Conservation (phyloP, 2,888 invertebrate genomes). For the Scaeva pyrastri region DNA sequence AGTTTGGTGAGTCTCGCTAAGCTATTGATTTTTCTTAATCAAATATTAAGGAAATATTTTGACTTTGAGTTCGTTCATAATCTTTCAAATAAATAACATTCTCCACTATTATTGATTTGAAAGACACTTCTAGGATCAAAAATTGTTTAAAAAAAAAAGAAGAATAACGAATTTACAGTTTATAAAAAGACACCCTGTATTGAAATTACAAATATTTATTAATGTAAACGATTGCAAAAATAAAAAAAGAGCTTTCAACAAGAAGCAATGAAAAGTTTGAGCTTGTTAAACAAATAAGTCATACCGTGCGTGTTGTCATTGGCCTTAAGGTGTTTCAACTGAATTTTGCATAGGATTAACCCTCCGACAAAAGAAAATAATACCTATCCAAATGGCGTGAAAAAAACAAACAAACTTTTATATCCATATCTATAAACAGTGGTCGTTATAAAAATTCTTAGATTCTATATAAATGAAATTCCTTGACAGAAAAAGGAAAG, state of each 20-base stretch:
- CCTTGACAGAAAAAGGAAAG: no score
- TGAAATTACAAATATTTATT: background rate
- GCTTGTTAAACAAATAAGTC: slow-evolving; percentile 28
- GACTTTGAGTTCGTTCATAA: no score
- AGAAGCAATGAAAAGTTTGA: slow-evolving; percentile 28
- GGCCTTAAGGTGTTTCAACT: slow-evolving; percentile 26
- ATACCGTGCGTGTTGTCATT: background rate
- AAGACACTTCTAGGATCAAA: no score
- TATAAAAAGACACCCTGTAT: background rate
- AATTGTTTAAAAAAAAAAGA: background rate
- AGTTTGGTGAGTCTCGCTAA: no score
- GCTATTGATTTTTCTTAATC: no score
- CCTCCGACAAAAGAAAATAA: background rate
- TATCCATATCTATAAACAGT: no score
- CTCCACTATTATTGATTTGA: no score
- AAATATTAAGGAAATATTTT: no score
- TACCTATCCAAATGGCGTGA: no score
- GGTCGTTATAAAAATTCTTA: no score
- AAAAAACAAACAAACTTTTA: background rate
- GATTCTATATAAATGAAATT: no score
- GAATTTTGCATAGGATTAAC: background rate
- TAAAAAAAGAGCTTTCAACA: slow-evolving; percentile 6
- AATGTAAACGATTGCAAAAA: background rate
- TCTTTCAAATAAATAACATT: no score
- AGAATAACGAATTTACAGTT: background rate